phyloP scores from a whole-genome alignment of 1,140 invertebrate genomes.

The Brachionus angularis region DNA sequence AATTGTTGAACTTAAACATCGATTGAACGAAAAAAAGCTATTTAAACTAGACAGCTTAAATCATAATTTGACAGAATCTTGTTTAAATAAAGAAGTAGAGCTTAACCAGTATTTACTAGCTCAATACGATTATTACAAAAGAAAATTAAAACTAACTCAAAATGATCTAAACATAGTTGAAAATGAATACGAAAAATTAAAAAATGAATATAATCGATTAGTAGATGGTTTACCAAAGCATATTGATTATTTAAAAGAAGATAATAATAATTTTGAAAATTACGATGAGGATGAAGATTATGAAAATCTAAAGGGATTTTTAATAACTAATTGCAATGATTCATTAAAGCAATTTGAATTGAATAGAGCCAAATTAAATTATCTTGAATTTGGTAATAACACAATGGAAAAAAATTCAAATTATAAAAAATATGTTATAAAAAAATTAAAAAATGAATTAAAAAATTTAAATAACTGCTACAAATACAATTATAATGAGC shows the following conservation, averaged over 20 bases:
- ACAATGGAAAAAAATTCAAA: too few species aligned
- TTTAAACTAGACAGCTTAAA: conserved; percentile 4
- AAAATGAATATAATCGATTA: neutral
- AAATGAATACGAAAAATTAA: neutral
- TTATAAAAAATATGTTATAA: too few species aligned
- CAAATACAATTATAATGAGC: too few species aligned
- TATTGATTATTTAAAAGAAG: too few species aligned
- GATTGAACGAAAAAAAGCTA: conserved; percentile 15
- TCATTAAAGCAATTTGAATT: neutral
- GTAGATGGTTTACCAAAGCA: conserved; percentile 2
- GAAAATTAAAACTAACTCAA: neutral
- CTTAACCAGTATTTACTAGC: neutral
- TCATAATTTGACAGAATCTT: neutral
- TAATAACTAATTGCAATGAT: neutral
- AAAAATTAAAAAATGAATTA: too few species aligned
- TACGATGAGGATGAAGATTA: neutral
- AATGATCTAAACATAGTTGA: neutral
- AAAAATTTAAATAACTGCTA: too few species aligned
- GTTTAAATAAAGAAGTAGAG: conserved; percentile 13
- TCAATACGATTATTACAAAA: conserved; percentile 18
- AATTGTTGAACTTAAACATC: conserved; percentile 1
- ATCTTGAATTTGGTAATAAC: neutral
- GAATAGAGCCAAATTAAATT: conserved; percentile 7
- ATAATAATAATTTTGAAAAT: neutral
- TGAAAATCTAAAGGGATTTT: neutral